phyloP scores from a whole-genome alignment of 2,797 vertebrate species.

The Syngnathus acus region DNA sequence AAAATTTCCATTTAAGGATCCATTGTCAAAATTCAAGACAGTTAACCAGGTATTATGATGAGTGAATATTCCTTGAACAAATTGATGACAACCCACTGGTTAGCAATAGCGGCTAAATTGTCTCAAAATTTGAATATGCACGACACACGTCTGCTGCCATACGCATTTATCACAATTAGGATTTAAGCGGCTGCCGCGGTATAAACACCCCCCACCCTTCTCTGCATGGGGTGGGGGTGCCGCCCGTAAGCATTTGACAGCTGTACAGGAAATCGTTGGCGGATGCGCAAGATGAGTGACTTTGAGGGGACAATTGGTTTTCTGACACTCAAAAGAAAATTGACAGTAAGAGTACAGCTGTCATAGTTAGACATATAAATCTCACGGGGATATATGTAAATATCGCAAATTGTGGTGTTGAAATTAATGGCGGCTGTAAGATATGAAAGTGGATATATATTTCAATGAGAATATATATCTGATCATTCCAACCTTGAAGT shows the following conservation, averaged over 20 bases:
- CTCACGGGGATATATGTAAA: background rate
- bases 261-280: slow-evolving; percentile 55
- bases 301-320: slow-evolving; percentile 26
- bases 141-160: slow-evolving; percentile 36
- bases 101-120: slow-evolving; percentile 27
- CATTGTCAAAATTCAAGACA: too few relatives aligned
- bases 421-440: too few relatives aligned
- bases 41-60: too few relatives aligned
- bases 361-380: background rate
- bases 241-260: slow-evolving; percentile 37
- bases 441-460: too few relatives aligned
- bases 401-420: too few relatives aligned
- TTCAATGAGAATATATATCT: too few relatives aligned
- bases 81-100: background rate
- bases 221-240: slow-evolving; percentile 2
- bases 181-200: slow-evolving; percentile 29
- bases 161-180: slow-evolving; percentile 57
- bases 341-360: background rate
- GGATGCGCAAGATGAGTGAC: slow-evolving; percentile 39
- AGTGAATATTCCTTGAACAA: background rate
- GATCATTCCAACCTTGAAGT: too few relatives aligned
- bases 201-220: background rate
- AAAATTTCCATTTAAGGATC: too few relatives aligned
- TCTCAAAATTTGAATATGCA: slow-evolving; percentile 37
- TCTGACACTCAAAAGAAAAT: slow-evolving; percentile 23